Evolutionary conservation across 2,888 invertebrate genomes (phyloP).

Genomic region (Mycogona germanica): DNA sequence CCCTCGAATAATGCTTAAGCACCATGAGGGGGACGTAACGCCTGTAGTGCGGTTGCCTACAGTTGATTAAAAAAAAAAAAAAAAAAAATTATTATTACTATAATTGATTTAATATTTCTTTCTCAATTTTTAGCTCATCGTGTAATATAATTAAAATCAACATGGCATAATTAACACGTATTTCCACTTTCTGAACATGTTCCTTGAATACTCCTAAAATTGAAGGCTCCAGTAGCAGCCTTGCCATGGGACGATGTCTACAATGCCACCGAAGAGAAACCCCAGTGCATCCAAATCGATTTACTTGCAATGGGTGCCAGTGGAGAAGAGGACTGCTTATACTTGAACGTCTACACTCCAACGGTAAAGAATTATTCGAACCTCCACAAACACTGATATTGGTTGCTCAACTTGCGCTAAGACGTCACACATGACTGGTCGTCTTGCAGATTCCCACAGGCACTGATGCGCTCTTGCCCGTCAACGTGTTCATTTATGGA

Average conservation of each 20-base stretch:
- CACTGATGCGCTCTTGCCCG: conserved; percentile 12
- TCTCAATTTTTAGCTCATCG: no score
- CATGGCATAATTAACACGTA: no score
- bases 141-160: no score
- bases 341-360: conserved; percentile 9
- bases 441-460: background rate
- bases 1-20: no score
- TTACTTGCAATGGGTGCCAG: background rate
- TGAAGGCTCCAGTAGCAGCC: conserved; percentile 7
- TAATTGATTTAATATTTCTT: no score
- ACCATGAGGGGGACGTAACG: no score
- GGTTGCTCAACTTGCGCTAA: background rate
- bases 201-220: background rate
- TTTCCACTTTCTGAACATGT: background rate
- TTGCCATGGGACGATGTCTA: background rate
- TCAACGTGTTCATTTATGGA: conserved; percentile 24
- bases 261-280: conserved; percentile 6
- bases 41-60: no score
- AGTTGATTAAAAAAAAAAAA: no score
- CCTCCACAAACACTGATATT: background rate
- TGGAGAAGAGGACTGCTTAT: conserved; percentile 6
- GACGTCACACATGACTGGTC: background rate
- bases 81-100: no score
- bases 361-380: background rate
- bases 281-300: conserved; percentile 2